phyloP scores from a whole-genome alignment of 2,888 invertebrate species.

The Nipponacmea schrenckii region DNA sequence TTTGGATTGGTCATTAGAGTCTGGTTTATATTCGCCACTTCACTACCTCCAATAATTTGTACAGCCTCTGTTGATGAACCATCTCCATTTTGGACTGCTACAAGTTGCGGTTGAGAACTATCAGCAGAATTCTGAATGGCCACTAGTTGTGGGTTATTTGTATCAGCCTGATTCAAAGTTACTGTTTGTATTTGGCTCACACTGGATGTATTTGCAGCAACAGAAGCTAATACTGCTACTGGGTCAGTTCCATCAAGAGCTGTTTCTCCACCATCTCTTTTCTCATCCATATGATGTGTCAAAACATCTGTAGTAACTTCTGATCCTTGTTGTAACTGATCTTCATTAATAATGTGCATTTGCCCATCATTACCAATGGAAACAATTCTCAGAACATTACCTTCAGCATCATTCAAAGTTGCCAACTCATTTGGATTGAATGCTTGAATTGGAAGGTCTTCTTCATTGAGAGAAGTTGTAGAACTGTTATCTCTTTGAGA shows the following conservation, averaged over 20 bases:
- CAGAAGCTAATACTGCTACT: conserved; percentile 46
- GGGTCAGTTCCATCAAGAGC: conserved; percentile 37
- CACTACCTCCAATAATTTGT: conserved; percentile 33
- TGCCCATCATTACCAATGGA: conserved; percentile 52
- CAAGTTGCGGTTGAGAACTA: conserved; percentile 52
- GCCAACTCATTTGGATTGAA: conserved; percentile 7
- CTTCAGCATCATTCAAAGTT: conserved; percentile 25
- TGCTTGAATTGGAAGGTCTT: conserved; percentile 3
- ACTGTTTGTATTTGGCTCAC: conserved; percentile 35
- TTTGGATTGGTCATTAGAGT: conserved; percentile 63
- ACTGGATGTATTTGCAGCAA: conserved; percentile 40
- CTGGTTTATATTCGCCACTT: conserved; percentile 11
- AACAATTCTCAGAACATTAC: conserved; percentile 48
- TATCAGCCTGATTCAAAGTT: conserved; percentile 15
- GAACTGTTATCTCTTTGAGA: not conserved
- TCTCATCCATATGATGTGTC: conserved; percentile 9
- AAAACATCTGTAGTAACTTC: conserved; percentile 4
- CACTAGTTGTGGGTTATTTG: conserved; percentile 45
- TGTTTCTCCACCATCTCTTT: not conserved
- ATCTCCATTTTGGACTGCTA: conserved; percentile 55
- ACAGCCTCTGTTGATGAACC: conserved; percentile 29
- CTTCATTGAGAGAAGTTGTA: conserved; percentile 7
- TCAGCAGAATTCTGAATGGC: conserved; percentile 53
- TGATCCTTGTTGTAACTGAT: conserved; percentile 14
- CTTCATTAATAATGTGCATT: conserved; percentile 44